Evolutionary conservation across 2,113 vertebrate genomes (phyloP), one percentile per base, ranked within the genome.

Genomic region (Serilophus lunatus): DNA sequence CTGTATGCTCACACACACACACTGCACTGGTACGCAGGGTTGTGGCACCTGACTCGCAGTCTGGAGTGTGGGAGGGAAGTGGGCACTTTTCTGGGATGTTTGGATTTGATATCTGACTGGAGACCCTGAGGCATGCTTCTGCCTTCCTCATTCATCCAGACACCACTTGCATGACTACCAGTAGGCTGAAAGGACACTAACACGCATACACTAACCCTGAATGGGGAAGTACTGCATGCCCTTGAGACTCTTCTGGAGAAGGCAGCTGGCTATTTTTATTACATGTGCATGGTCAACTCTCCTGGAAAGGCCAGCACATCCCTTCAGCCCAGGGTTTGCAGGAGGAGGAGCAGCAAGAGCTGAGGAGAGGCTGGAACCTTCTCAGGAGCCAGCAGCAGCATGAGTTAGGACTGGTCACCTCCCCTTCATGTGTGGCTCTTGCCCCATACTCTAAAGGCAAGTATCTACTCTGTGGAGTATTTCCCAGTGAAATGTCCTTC

Each of bases 351-450:
- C 51, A 74, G 28, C 60, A 79, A 57, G n/a, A 4, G 2, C n/a
- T 66, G 40, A 10, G 12, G n/a, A 44, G 28, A 69, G 28, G 22
- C 18, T 74, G 40, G 38, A 36, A 47, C 10, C 70, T 90, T 70
- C 40, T 44, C 12, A 60, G n/a, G 10, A 77, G 18, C 24, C 40
- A 61, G 42, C 26, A 57, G 45, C 22, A 49, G 25, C 44, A 10
- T 13, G 23, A 56, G 18, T 38, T 80, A 40, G 35, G 13, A 29
- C 15, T 33, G 26, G 36, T 26, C 56, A 57, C 7, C 7, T 69
- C 60, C 24, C 15, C 13, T 38, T 29, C 0, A 0, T 23, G 22
- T 31, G 38, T 72, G 29, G 24, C 10, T 50, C 0, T 0, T 50
- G 33, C 47, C 33, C 44, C 35, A 47, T 44, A 13, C 36, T 81